A percentile compares a stretch with the other conserved stretches of the same genome.
Evolutionary conservation across 2,888 invertebrate genomes (phyloP).

Genomic region (Sericinus montela): DNA sequence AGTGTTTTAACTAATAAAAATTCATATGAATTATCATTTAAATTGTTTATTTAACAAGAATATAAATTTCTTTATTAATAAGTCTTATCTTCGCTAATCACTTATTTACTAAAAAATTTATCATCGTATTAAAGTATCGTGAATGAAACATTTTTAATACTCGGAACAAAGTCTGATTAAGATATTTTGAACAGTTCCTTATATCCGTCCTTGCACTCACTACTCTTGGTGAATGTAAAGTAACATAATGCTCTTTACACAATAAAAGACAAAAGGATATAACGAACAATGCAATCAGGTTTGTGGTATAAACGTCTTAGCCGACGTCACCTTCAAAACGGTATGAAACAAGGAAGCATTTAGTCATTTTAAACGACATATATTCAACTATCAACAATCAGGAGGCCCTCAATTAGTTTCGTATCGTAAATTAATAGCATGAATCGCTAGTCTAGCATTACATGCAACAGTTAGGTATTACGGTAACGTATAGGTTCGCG

Average conservation of each 20-base stretch:
- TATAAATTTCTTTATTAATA: no score
- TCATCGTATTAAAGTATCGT: no score
- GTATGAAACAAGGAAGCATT: constrained; percentile 9
- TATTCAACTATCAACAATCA: background rate
- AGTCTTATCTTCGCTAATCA: no score
- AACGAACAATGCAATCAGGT: constrained; percentile 15
- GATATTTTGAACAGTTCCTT: background rate
- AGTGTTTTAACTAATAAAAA: no score
- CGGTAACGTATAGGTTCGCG: constrained; percentile 51
- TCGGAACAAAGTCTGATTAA: no score
- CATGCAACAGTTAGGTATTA: constrained; percentile 59
- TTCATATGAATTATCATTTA: no score
- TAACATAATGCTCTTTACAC: constrained; percentile 21
- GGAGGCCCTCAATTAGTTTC: constrained; percentile 6
- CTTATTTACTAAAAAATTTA: no score
- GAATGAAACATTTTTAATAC: no score
- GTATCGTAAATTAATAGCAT: constrained; percentile 36
- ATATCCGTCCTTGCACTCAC: constrained; percentile 18
- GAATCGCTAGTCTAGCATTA: constrained; percentile 36
- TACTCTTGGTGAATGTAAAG: constrained; percentile 38
- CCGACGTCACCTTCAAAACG: constrained; percentile 16
- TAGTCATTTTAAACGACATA: background rate
- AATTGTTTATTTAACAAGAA: no score
- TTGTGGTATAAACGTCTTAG: constrained; percentile 11
- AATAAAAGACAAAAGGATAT: constrained; percentile 12